Evolutionary conservation across 35 echinoderm and acorn worm species (phyloP).

Genomic region (Stichopus chloronotus): DNA sequence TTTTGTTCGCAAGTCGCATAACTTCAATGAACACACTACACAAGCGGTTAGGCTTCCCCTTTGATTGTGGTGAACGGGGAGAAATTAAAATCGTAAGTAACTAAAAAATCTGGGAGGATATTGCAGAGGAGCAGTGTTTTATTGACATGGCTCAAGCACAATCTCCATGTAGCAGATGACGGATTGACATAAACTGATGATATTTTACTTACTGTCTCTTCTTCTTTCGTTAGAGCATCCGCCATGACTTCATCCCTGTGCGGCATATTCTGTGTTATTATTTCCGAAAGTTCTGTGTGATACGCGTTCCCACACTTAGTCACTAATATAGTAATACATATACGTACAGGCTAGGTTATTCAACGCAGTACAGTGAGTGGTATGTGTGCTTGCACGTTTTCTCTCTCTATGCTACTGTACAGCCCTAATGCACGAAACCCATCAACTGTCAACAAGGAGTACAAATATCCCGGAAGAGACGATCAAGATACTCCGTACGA

Average conservation of each 20-base stretch:
- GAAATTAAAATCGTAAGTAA: too few species aligned
- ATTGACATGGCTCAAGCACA: background rate
- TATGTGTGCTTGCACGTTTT: background rate
- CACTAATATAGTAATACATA: background rate
- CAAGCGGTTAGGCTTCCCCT: too few species aligned
- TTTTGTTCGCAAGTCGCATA: too few species aligned
- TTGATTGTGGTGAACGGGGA: too few species aligned
- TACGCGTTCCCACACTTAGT: too few species aligned
- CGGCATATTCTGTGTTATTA: conserved; percentile 20
- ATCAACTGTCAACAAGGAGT: background rate
- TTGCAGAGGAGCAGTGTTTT: too few species aligned
- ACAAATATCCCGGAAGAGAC: background rate
- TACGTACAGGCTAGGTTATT: background rate
- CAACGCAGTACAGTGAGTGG: background rate
- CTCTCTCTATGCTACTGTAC: background rate
- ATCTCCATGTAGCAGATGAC: background rate
- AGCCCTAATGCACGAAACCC: background rate
- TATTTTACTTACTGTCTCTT: conserved; percentile 31
- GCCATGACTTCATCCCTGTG: conserved; percentile 44
- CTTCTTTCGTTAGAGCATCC: conserved; percentile 43
- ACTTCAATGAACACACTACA: too few species aligned
- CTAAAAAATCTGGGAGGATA: too few species aligned
- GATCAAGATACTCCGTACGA: background rate
- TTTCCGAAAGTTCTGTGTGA: background rate
- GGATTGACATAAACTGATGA: background rate